These are phyloP conservation scores for Poecilia latipinna DNA, from an alignment of 2,113 vertebrate species.

Conservation along the genomic window DNA sequence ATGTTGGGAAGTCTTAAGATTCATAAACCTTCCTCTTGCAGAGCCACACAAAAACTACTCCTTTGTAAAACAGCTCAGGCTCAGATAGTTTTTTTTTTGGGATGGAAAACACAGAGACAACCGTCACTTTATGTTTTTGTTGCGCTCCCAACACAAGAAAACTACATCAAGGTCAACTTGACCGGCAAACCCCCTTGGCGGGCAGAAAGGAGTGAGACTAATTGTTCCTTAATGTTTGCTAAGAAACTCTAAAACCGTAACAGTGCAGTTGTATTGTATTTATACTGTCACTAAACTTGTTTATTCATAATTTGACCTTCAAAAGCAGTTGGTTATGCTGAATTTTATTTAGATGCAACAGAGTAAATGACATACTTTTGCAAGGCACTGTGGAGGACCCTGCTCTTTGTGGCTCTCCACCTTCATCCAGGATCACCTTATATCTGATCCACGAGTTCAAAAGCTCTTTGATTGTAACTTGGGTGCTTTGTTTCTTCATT, in stretches of 20 bases:
- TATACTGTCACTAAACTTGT: neutral
- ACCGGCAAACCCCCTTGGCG: neutral
- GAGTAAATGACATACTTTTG: neutral
- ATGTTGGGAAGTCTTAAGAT: constrained; percentile 22
- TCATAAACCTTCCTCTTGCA: constrained; percentile 17
- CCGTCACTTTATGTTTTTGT: neutral
- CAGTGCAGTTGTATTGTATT: neutral
- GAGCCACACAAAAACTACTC: neutral
- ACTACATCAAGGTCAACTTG: neutral
- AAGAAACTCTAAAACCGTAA: neutral
- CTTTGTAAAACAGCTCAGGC: neutral
- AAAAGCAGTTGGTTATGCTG: neutral
- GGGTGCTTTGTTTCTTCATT: neutral
- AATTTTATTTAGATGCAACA: neutral
- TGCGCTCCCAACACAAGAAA: neutral
- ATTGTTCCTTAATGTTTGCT: no score
- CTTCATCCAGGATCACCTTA: constrained; percentile 22
- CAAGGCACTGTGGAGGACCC: neutral
- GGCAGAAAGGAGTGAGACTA: neutral
- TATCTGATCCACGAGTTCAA: constrained; percentile 38
- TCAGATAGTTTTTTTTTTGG: neutral
- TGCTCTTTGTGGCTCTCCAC: constrained; percentile 4
- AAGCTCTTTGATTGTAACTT: constrained; percentile 51
- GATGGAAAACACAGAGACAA: neutral
- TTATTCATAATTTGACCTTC: neutral